Conservation (phyloP, 2,113 vertebrate species). For the Ptyas mucosa region DNA sequence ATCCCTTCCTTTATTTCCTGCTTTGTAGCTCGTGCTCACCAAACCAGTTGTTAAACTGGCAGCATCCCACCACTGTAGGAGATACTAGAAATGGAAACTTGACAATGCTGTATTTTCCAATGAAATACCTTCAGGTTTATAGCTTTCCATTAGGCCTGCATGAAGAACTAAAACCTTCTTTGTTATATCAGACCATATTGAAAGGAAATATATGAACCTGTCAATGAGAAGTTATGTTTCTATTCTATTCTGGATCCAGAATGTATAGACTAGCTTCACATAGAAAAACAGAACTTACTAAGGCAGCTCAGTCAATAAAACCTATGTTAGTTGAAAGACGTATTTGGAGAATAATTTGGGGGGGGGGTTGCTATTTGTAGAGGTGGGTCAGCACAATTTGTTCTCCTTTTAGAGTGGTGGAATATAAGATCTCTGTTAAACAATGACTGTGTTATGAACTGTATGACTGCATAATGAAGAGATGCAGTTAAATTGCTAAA, state of each 20-base stretch:
- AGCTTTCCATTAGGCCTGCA: constrained; percentile 22
- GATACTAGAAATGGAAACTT: constrained; percentile 13
- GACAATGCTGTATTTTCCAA: background rate
- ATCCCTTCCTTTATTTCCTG: too few species aligned
- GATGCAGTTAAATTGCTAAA: background rate
- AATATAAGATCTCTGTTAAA: background rate
- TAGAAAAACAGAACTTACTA: background rate
- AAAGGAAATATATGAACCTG: constrained; percentile 16
- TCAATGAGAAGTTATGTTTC: constrained; percentile 1
- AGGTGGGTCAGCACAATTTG: background rate
- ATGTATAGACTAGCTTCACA: background rate
- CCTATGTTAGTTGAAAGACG: background rate
- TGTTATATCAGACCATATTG: constrained; percentile 14
- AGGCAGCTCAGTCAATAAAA: background rate
- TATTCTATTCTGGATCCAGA: background rate
- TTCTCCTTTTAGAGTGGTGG: background rate
- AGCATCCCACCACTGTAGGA: background rate
- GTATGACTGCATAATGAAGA: background rate
- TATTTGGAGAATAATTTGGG: background rate
- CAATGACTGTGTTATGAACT: background rate
- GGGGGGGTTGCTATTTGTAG: background rate
- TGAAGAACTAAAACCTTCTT: constrained; percentile 7
- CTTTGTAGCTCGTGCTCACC: too few species aligned
- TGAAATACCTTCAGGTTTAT: constrained; percentile 33
- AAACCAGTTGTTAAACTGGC: too few species aligned